Base-by-base conservation (phyloP, 2,797 vertebrate species). In the Zalophus californianus region DNA sequence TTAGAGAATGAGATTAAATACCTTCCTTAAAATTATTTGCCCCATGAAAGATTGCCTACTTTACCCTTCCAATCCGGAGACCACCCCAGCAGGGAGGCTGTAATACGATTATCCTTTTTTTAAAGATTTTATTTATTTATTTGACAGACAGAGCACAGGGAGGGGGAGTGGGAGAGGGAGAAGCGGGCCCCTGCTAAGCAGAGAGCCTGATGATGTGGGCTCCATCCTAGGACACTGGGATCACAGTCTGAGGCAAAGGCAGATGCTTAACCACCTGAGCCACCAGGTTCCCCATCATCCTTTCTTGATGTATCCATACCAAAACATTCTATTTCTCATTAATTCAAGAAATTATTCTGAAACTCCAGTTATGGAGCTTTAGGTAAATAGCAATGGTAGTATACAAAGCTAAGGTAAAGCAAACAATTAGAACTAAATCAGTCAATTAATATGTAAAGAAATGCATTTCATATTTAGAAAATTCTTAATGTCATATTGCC, bases 261-360 rank as follows among this genome's bases (percentile, higher is more conserved):
- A 44, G 44, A 44, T 44, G 44, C 44, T 44, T 44, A 2, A 44
- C 44, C 44, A 44, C 44, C 44, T 44, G 44, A 44, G 44, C 44
- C 44, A 8, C 44, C 44, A 44, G 44, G 44, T 44, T 44, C 44
- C 44, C 9, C 44, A 44, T 44, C n/a, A 29, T 21, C 10, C 20
- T 91, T 64, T 44, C 21, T 77, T 88, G 13, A 56, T 77, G 16
- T 16, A 21, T 70, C 83, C 70, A 48, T 35, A 32, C 35, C 60
- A 82, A 82, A 64, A 21, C 3, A 77, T 90, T 14, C 20, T n/a
- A 72, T 78, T 77, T 56, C 2, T 1, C 10, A 32, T 70, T 73
- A 84, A 77, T 89, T 95, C 2, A 29, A 83, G 13, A 92, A 94
- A 62, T 52, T 68, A 94, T 90, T 90, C 48, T 72, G 27, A 62